Evolutionary conservation across 2,113 vertebrate genomes (phyloP), one percentile per base, ranked within the genome.

Genomic region (Ailuropoda melanoleuca): DNA sequence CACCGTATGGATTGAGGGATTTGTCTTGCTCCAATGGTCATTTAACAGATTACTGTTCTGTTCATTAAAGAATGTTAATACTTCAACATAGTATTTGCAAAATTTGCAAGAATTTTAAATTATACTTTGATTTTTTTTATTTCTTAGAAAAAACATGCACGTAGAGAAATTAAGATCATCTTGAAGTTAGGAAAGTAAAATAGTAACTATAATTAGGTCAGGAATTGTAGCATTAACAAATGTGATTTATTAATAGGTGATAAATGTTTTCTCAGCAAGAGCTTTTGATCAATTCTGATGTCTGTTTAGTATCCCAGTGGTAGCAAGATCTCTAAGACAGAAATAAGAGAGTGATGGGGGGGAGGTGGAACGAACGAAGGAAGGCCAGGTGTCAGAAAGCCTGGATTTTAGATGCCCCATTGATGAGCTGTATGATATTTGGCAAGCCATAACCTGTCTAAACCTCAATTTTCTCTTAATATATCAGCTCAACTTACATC

Each of bases 381-480:
- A 53, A 74, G 48, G 11, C 8, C 18, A 56, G 39, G 48, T 60
- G 24, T 24, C 55, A 91, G 60, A 60, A 85, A 21, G 1, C 15
- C 53, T 60, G 23, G 26, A 46, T 88, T 93, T 91, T 53, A 74
- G 29, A 37, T 55, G 18, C 48, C 21, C 34, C 39, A 34, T 18
- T 43, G 15, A 80, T 56, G 89, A 87, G 31, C 13, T 23, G 15
- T 15, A 50, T 50, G 64, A 34, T 82, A 94, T 87, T 17, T 89
- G 43, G 12, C 48, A 92, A 90, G 56, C 50, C 37, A 55, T 48
- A 91, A 39, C 39, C 43, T 95, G 72, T 37, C 53, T 74, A 93
- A 50, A 72, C 4, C n/a, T 95, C 43, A 84, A 60, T 95, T 96
- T 97, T 90, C 39, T 77, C 80, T 88, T 88, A 83, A 72, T 77